A percentile compares a stretch with the other conserved stretches of the same genome.
These are phyloP conservation scores for Meriones unguiculatus DNA, from an alignment of 2,113 vertebrate species.

Conservation along the genomic window DNA sequence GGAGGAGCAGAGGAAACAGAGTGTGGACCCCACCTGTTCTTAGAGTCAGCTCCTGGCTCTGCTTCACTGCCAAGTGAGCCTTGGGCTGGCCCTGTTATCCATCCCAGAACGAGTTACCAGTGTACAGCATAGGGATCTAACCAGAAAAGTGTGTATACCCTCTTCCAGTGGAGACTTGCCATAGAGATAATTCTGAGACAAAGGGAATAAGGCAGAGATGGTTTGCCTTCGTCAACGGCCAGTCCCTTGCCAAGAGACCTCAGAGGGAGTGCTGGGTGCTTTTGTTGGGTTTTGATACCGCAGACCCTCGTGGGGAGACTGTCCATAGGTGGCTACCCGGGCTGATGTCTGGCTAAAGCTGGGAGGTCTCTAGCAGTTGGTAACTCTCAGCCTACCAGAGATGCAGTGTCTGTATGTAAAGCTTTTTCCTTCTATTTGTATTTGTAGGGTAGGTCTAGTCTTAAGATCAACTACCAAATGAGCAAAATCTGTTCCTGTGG, in stretches of 20 bases:
- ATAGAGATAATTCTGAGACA: neutral
- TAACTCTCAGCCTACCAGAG: neutral
- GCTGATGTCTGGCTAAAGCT: neutral
- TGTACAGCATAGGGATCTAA: neutral
- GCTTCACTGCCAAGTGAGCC: neutral
- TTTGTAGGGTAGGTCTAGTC: too few species aligned
- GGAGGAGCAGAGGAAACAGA: neutral
- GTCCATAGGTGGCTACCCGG: neutral
- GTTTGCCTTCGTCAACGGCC: too few species aligned
- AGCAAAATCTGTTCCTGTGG: too few species aligned
- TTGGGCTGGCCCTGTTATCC: fast-evolving
- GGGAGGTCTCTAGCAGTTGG: neutral
- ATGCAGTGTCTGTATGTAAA: neutral
- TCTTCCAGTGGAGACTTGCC: neutral
- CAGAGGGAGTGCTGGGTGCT: neutral
- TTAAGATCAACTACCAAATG: too few species aligned
- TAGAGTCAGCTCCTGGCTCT: neutral
- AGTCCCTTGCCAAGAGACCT: neutral
- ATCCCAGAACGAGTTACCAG: neutral
- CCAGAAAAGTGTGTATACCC: neutral
- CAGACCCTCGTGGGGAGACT: neutral
- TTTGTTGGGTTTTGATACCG: neutral
- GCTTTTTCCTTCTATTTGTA: too few species aligned
- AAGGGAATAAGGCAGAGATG: neutral
- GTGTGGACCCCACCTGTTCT: neutral